Evolutionary conservation across 2,797 vertebrate genomes (phyloP), one percentile per base, ranked within the genome.

Genomic region (Alauda arvensis): DNA sequence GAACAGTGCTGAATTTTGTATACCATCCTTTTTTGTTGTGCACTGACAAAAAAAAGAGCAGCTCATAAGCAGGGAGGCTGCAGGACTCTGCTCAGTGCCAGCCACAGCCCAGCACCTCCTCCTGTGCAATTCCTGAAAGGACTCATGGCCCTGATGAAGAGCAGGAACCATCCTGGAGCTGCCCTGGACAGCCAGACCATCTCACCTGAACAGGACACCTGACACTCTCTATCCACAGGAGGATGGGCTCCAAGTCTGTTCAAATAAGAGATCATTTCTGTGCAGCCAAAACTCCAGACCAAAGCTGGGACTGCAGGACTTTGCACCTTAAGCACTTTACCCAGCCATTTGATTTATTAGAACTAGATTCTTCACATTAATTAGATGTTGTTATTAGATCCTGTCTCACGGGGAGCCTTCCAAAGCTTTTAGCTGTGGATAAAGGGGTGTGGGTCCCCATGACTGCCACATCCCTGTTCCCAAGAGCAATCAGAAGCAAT

Each of bases 131-230:
- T 65, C 46, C 83, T 79, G 67, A n/a, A 21, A 83, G 53, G 60
- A 29, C 8, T 76, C 57, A 5, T 0, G 3, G 29, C 23, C 55
- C 56, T 24, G 19, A 0, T 20, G 60, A 74, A 29, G 1, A 55
- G 31, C 51, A 75, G 88, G 18, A 87, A 7, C 48, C 60, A n/a
- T 6, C 49, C 18, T 4, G 3, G 24, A 75, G 33, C 61, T 23
- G 46, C 5, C 52, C 71, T 52, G 49, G 40, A 4, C 28, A 46
- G 51, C 34, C 59, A 83, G 43, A 26, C 19, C 66, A 39, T 1
- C 34, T 31, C 51, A 10, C 6, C 8, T 4, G 20, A 29, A 6
- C 31, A 49, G 56, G 33, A 37, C 34, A 7, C 49, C 24, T 24
- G 34, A 10, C 45, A 76, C 18, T 45, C 60, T 39, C 9, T 1